Evolutionary conservation across 2,113 vertebrate species (phyloP), one percentile per base, ranked within the genome.

Genomic region (Clarias macrocephalus): DNA sequence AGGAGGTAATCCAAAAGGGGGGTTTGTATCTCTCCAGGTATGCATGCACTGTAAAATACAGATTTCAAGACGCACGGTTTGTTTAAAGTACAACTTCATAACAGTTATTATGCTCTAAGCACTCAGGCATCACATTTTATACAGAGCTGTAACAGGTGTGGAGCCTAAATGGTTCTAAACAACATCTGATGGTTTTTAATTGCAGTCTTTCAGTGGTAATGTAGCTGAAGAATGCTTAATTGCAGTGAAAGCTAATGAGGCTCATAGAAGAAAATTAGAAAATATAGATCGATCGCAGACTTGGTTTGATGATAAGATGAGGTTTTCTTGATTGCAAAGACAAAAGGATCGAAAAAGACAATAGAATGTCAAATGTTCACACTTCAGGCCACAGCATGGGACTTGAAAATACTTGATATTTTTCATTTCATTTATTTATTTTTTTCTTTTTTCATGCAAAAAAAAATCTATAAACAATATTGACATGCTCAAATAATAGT

Each of bases 181-280:
- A 79, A 28, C 76, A 79, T 79, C 52, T 79, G 76, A 79, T 79
- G 76, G 54, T 30, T 79, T 79, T 79, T 79, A 79, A 79, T 79
- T 79, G 76, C 76, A 79, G 76, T 79, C 52, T 56, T 79, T 79
- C n/a, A 28, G 54, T 19, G n/a, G 25, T 79, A 79, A 79, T 79
- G 76, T 57, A 57, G 76, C 76, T 21, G 76, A 57, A 79, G 76
- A 19, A 54, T 0, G 52, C 76, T 57, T 79, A 79, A 79, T 57
- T 79, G 54, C 54, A 79, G 52, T 52, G 54, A 19, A 30, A 79
- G 76, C 76, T 79, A 79, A 79, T 79, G 76, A 79, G 76, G 54
- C 52, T 57, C 76, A 79, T 79, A 57, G 7, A 57, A 57, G 54
- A 19, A 79, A 30, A 54, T 54, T n/a, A 54, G 48, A 77, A 77